These are phyloP conservation scores for Antheraea pernyi DNA, from an alignment of 1,140 invertebrate genomes.

Conservation along the genomic window DNA sequence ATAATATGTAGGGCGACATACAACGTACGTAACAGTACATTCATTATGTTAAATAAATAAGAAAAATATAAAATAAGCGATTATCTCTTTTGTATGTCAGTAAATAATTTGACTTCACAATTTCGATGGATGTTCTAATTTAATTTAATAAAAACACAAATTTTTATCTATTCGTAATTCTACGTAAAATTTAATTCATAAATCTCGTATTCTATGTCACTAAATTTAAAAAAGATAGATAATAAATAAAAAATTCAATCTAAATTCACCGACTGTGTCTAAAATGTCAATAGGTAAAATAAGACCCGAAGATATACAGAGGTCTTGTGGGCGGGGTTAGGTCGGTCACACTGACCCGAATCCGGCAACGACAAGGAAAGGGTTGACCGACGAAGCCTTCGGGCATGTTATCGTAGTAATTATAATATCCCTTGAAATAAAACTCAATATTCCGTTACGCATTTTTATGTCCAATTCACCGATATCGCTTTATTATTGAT, in stretches of 20 bases:
- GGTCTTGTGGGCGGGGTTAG: conserved; percentile 22
- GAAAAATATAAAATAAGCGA: too few relatives aligned
- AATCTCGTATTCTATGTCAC: background rate
- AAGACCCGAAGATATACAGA: conserved; percentile 18
- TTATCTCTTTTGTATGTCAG: too few relatives aligned
- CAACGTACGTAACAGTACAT: too few relatives aligned
- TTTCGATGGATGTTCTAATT: too few relatives aligned
- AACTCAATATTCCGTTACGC: conserved; percentile 6
- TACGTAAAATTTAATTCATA: too few relatives aligned
- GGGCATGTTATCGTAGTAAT: conserved; percentile 32
- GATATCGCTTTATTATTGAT: too few relatives aligned
- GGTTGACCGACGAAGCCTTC: conserved; percentile 26
- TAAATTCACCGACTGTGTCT: background rate
- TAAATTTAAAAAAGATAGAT: background rate
- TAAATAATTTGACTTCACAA: too few relatives aligned
- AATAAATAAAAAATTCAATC: background rate
- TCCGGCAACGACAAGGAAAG: conserved; percentile 24
- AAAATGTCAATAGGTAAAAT: conserved; percentile 16
- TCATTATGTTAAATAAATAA: too few relatives aligned
- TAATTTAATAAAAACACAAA: too few relatives aligned
- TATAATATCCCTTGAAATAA: conserved; percentile 27
- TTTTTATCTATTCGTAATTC: too few relatives aligned
- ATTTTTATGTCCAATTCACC: background rate
- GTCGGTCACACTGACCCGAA: conserved; percentile 14
- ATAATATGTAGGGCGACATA: too few relatives aligned